Conservation (phyloP, 2,113 vertebrate species). For the Gorsachius goisagi region DNA sequence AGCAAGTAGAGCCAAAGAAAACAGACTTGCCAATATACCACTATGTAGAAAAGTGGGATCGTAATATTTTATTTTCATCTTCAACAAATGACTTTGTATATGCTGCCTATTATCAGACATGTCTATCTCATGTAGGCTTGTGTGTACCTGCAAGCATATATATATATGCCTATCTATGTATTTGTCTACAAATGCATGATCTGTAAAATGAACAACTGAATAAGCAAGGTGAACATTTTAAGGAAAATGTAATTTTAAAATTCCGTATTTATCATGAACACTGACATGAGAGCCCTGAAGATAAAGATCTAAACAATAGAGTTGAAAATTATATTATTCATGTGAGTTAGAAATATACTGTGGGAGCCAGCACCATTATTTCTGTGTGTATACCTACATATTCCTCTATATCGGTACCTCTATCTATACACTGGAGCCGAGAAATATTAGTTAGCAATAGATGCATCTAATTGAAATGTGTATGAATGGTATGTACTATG, state of each 20-base stretch:
- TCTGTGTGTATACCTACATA: conserved; percentile 2
- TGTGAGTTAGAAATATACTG: conserved; percentile 13
- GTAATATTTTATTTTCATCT: background rate
- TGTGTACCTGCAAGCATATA: background rate
- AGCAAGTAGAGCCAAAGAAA: background rate
- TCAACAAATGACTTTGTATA: background rate
- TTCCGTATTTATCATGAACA: background rate
- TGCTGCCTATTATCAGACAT: background rate
- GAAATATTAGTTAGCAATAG: conserved; percentile 64
- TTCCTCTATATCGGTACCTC: background rate
- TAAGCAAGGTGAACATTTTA: background rate
- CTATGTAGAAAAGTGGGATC: background rate
- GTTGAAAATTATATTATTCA: background rate
- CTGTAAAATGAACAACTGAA: background rate
- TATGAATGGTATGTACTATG: conserved; percentile 69
- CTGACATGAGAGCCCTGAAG: background rate
- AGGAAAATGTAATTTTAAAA: background rate
- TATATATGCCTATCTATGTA: background rate
- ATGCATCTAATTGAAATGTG: conserved; percentile 76
- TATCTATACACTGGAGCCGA: conserved; percentile 58
- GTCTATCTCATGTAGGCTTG: background rate
- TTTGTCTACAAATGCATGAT: background rate
- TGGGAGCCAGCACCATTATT: background rate
- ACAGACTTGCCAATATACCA: background rate
- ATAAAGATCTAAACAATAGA: background rate